Conservation (phyloP, 2,888 invertebrate genomes). For the Tetragnatha montana region DNA sequence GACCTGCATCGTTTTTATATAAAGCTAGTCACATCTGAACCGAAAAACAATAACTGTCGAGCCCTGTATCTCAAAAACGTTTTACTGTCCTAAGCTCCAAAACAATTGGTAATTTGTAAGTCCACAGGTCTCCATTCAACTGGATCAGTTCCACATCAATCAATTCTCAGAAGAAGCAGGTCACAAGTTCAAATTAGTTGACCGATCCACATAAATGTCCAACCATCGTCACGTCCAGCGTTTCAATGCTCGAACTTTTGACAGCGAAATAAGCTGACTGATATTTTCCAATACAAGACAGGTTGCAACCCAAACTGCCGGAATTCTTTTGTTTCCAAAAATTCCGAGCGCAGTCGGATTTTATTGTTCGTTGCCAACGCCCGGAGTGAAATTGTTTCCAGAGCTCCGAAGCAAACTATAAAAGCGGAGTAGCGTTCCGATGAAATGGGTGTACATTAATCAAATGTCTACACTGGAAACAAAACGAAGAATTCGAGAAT, state of each 20-base stretch:
- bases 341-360: slow-evolving; percentile 6
- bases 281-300: slow-evolving; percentile 23
- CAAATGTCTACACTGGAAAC: slow-evolving; percentile 27
- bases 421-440: slow-evolving; percentile 34
- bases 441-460: slow-evolving; percentile 48
- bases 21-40: too few relatives aligned
- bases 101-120: too few relatives aligned
- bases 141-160: too few relatives aligned
- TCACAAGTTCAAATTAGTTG: too few relatives aligned
- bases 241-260: not conserved
- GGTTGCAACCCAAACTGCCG: not conserved
- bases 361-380: slow-evolving; percentile 19
- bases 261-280: slow-evolving; percentile 13
- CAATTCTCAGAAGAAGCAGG: too few relatives aligned
- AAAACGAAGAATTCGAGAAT: slow-evolving; percentile 18
- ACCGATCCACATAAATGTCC: not conserved
- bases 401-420: slow-evolving; percentile 32
- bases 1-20: too few relatives aligned
- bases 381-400: slow-evolving; percentile 27
- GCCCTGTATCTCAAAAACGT: too few relatives aligned
- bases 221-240: not conserved
- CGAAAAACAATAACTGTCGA: too few relatives aligned
- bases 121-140: too few relatives aligned
- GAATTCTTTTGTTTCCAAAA: slow-evolving; percentile 13
- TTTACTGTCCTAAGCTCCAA: too few relatives aligned